These are phyloP conservation scores for Glaucidium brasilianum DNA, from an alignment of 2,113 vertebrate genomes.

Conservation along the genomic window DNA sequence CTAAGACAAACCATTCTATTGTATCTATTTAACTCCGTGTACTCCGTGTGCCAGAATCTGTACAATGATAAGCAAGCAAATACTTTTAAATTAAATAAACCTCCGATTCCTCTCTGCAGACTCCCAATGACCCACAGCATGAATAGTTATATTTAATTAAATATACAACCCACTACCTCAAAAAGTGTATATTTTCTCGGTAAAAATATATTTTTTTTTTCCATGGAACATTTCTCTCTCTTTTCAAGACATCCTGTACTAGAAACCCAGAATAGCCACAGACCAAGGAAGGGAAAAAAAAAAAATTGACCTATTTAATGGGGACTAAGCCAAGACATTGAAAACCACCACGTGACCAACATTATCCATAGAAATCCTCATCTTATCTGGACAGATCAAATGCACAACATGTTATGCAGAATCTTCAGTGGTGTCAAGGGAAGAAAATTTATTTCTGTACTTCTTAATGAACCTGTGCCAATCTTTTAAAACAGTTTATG, in stretches of 20 bases:
- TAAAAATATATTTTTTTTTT: neutral
- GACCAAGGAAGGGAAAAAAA: neutral
- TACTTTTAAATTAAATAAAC: neutral
- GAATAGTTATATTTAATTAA: neutral
- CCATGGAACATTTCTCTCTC: neutral
- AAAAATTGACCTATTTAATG: conserved; percentile 8
- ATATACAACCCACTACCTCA: neutral
- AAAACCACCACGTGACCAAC: neutral
- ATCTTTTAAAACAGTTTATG: neutral
- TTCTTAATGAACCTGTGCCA: neutral
- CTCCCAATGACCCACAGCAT: neutral
- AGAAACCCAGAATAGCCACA: neutral
- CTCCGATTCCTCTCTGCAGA: neutral
- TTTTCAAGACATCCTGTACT: conserved; percentile 4
- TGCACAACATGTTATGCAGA: neutral
- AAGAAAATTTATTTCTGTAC: neutral
- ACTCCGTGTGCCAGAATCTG: neutral
- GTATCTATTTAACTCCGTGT: neutral
- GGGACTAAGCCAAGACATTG: neutral
- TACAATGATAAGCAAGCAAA: neutral
- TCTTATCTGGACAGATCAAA: neutral
- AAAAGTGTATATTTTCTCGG: neutral
- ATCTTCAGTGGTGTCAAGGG: neutral
- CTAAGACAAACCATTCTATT: neutral
- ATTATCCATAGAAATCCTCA: neutral